Evolutionary conservation across 1,140 invertebrate species (phyloP).

Genomic region (Aradophagus sp.): DNA sequence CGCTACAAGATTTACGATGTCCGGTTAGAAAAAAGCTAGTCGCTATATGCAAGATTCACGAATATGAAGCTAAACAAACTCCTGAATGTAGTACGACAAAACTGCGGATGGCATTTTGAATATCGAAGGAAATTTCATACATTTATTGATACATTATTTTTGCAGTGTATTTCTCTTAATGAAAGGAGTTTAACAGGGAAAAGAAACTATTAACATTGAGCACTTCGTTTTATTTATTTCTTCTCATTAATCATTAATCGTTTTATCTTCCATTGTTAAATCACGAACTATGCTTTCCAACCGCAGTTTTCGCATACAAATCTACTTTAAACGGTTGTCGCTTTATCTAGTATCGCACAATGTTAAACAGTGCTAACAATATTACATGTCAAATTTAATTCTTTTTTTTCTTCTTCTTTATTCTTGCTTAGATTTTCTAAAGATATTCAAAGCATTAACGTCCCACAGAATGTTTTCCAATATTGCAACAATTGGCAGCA

Average conservation of each 20-base stretch:
- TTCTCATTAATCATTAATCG: not conserved
- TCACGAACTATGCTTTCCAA: constrained; percentile 18
- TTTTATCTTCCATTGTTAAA: constrained; percentile 2
- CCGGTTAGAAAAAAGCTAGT: too few species aligned
- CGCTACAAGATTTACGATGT: too few species aligned
- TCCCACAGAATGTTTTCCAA: constrained; percentile 27
- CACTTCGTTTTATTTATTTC: constrained; percentile 12
- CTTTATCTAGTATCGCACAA: constrained; percentile 35
- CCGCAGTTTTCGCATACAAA: constrained; percentile 43
- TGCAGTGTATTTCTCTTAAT: not conserved
- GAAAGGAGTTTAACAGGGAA: constrained; percentile 9
- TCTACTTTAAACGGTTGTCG: constrained; percentile 18
- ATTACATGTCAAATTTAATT: constrained; percentile 13
- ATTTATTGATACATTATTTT: not conserved
- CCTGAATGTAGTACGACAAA: constrained; percentile 18
- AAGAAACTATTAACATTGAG: constrained; percentile 27
- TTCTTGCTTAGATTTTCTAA: constrained; percentile 11
- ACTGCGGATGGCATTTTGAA: constrained; percentile 35
- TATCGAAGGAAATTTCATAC: constrained; percentile 26
- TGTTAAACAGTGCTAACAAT: constrained; percentile 2
- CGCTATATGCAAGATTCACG: constrained; percentile 22
- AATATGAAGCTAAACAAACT: constrained; percentile 31
- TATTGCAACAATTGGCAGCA: constrained; percentile 42
- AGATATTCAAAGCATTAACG: constrained; percentile 47
- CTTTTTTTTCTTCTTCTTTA: constrained; percentile 14